Conservation (phyloP, 2,888 invertebrate species). For the Hesperia comma region DNA sequence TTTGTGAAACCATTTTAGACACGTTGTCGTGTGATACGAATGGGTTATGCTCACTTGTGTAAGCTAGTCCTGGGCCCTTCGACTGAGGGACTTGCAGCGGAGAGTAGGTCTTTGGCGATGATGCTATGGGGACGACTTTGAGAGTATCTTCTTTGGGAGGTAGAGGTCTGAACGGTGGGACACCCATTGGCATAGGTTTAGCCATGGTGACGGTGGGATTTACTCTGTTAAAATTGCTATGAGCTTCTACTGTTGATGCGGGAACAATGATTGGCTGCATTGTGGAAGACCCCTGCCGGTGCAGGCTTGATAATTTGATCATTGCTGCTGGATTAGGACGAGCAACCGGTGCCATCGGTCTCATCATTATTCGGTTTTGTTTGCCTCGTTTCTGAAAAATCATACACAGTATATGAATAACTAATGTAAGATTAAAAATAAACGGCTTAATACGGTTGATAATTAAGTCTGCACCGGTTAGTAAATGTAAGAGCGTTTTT, state of each 20-base stretch:
- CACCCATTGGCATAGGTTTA: conserved; percentile 83
- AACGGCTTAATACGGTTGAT: too few relatives aligned
- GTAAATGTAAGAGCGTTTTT: too few relatives aligned
- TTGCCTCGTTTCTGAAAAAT: conserved; percentile 79
- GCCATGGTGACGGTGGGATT: conserved; percentile 74
- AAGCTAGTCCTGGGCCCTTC: conserved; percentile 68
- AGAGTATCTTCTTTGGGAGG: conserved; percentile 86
- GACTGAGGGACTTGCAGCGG: conserved; percentile 69
- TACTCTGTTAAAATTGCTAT: conserved; percentile 48
- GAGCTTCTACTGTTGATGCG: conserved; percentile 58
- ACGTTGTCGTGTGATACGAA: conserved; percentile 69
- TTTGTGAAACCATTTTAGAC: conserved; percentile 77
- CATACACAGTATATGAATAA: not conserved
- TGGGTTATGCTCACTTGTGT: conserved; percentile 76
- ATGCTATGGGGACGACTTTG: conserved; percentile 75
- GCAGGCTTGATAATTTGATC: conserved; percentile 67
- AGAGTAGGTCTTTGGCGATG: conserved; percentile 63
- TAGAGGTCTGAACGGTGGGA: conserved; percentile 92
- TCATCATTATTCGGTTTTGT: conserved; percentile 78
- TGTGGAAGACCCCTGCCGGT: conserved; percentile 63
- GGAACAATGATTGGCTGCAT: conserved; percentile 73
- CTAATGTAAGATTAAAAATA: too few relatives aligned
- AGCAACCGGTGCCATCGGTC: conserved; percentile 62
- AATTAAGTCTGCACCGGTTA: too few relatives aligned
- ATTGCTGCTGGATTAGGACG: conserved; percentile 71